phyloP scores from a whole-genome alignment of 2,797 vertebrate genomes.

The Geotrypetes seraphini region DNA sequence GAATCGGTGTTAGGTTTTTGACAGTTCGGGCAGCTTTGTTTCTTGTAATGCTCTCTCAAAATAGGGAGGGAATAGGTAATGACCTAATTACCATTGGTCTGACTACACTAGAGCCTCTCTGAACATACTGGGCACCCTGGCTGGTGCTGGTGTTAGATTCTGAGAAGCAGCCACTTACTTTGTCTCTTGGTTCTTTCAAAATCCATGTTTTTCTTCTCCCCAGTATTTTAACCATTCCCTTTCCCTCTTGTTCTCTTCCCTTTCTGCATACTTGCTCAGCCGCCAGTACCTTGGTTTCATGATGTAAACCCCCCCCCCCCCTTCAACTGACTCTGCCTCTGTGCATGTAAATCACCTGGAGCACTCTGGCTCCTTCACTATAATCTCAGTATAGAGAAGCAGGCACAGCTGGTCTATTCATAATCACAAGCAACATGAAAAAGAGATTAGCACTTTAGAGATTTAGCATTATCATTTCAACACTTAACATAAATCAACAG shows the following conservation, averaged over 20 bases:
- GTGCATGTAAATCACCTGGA: conserved; percentile 21
- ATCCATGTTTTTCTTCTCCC: too few relatives aligned
- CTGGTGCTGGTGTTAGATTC: too few relatives aligned
- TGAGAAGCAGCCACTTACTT: background rate
- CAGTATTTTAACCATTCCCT: too few relatives aligned
- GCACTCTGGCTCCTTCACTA: conserved; percentile 23
- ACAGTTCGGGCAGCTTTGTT: too few relatives aligned
- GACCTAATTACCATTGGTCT: too few relatives aligned
- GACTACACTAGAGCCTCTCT: too few relatives aligned
- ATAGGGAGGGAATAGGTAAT: too few relatives aligned
- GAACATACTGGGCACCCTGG: too few relatives aligned
- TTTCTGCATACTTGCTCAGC: background rate
- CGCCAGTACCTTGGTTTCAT: background rate
- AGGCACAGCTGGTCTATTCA: conserved; percentile 67
- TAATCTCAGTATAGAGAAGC: conserved; percentile 61
- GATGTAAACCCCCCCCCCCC: conserved; percentile 18
- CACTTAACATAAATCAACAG: conserved; percentile 56
- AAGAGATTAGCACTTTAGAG: conserved; percentile 65
- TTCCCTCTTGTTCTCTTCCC: background rate
- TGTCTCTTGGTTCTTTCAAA: background rate
- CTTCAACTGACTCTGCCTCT: conserved; percentile 15
- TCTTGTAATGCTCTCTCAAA: too few relatives aligned
- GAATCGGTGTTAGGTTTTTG: too few relatives aligned
- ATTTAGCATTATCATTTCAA: conserved; percentile 67
- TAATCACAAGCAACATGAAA: conserved; percentile 74